Evolutionary conservation across 2,888 invertebrate species (phyloP), one percentile per base, ranked within the genome.

Genomic region (Asteroscopus sphinx): DNA sequence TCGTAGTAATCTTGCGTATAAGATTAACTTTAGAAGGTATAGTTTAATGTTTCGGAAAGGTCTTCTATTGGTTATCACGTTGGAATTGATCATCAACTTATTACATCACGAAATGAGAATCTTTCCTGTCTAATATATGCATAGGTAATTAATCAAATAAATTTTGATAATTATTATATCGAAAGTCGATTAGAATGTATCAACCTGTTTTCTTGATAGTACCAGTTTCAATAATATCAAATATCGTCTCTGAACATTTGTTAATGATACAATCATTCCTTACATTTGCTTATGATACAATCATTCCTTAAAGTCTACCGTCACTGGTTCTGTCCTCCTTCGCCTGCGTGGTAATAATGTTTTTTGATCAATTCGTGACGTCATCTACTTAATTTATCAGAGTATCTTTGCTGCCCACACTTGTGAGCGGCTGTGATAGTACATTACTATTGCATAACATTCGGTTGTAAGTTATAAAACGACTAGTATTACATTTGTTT

Each of bases 11-110:
- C 93, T 93, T 92, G 78, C 55, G 37, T 45, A 77, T 85, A 86
- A 93, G 93, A 93, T 93, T 91, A 90, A 78, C 88, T 89, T 82
- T 81, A 83, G 89, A 93, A 82, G 91, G 90, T 90, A 89, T 84
- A 77, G 84, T 76, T 78, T 77, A 60, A 76, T 51, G 76, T 73
- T 73, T 66, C 69, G 65, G 62, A 48, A 65, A 68, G 68, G 52
- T 74, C 45, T 56, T 68, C 54, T 65, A 54, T 68, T 57, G 36
- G 46, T 57, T 12, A 51, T 56, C 55, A 52, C 45, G 26, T 33
- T 45, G 42, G 9, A 33, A 47, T 48, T 63, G 62, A 63, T 76
- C 73, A 76, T 54, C 66, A 63, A 61, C 70, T 70, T 69, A 69
- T 79, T 73, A 71, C 55, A 53, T 33, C 49, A 32, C 37, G 13